These are phyloP conservation scores for Eristalis arbustorum DNA, from an alignment of 2,888 invertebrate genomes.

Conservation along the genomic window DNA sequence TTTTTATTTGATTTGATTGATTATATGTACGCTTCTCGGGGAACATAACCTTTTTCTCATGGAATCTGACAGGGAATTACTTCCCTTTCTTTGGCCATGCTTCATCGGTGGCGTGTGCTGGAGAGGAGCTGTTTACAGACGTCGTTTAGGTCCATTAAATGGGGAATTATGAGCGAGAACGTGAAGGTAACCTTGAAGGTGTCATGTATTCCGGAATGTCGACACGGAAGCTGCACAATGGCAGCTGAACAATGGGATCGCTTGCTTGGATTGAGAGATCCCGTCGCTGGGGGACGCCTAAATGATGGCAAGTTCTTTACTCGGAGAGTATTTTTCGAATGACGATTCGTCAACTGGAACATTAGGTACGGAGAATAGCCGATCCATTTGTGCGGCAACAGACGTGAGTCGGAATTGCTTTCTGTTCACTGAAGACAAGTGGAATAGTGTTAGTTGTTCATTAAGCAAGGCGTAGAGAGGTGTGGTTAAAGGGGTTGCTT, in stretches of 20 bases:
- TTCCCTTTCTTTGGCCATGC: not conserved
- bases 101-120: not conserved
- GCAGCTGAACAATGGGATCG: not conserved
- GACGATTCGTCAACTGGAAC: too few relatives aligned
- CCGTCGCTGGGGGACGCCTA: not conserved
- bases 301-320: not conserved
- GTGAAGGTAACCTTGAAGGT: not conserved
- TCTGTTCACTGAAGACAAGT: too few relatives aligned
- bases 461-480: too few relatives aligned
- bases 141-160: not conserved
- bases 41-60: not conserved
- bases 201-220: not conserved
- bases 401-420: too few relatives aligned
- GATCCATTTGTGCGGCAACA: too few relatives aligned
- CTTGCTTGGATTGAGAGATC: not conserved
- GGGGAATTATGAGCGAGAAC: not conserved
- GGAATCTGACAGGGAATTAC: not conserved
- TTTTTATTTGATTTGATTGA: conserved; percentile 16
- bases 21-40: not conserved
- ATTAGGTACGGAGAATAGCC: too few relatives aligned
- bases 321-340: too few relatives aligned
- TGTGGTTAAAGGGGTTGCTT: too few relatives aligned
- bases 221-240: not conserved
- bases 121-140: not conserved
- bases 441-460: too few relatives aligned